Percentiles rank a stretch among this genome's conserved stretches.
Conservation (phyloP, 2,113 vertebrate genomes). For the Oreochromis niloticus region DNA sequence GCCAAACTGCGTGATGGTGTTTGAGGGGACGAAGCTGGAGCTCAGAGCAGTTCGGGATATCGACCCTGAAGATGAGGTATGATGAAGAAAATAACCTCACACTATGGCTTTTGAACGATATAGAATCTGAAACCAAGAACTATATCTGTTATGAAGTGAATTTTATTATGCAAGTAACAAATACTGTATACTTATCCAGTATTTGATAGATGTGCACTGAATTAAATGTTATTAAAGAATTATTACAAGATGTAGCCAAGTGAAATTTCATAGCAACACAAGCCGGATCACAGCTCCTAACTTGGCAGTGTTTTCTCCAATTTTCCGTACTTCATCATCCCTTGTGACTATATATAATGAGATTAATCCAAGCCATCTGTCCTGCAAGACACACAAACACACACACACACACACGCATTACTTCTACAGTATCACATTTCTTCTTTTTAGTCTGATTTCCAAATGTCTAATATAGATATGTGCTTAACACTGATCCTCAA, state of each 20-base stretch:
- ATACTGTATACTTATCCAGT: background rate
- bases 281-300: background rate
- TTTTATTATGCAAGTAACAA: background rate
- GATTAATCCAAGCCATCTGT: slow-evolving; percentile 50
- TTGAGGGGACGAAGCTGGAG: slow-evolving; percentile 81
- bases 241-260: background rate
- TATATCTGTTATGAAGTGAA: background rate
- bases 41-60: slow-evolving; percentile 83
- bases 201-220: background rate
- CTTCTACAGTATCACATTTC: background rate
- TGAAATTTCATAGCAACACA: slow-evolving; percentile 3
- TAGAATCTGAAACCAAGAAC: background rate
- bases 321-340: slow-evolving; percentile 12
- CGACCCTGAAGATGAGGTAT: slow-evolving; percentile 85
- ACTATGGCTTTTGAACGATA: background rate
- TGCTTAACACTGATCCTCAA: background rate
- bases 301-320: background rate
- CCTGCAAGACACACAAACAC: background rate
- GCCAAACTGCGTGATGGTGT: slow-evolving; percentile 92
- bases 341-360: slow-evolving; percentile 36
- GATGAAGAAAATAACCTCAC: background rate
- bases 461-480: background rate
- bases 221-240: background rate
- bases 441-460: background rate
- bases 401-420: background rate